Base-by-base conservation (phyloP, 2,113 vertebrate genomes). In the Gallinago media region DNA sequence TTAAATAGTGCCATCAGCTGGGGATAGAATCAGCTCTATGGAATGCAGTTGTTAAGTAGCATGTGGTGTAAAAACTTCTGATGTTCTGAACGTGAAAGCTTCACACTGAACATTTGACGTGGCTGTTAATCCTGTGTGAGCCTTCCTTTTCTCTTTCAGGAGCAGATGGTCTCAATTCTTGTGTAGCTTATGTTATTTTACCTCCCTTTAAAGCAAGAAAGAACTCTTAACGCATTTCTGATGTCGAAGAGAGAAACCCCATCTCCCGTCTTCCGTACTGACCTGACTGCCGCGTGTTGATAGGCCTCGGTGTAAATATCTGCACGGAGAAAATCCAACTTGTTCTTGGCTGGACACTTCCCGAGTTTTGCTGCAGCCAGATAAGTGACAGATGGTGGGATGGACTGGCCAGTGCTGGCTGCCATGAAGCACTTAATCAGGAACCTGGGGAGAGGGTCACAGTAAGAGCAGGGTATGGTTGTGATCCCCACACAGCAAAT, bases 381-480 rank as follows among this genome's bases (percentile, higher is more conserved):
- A 16, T 98, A 98, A 4, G 87, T 65, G 23, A 97, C 96, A 63
- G 98, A 98, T 63, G 81, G 86, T 22, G 98, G 98, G 32, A 98
- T 65, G 23, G 96, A 36, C 21, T 92, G 85, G 42, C 96, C 94
- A 8, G 50, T 3, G 12, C 88, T 93, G 86, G 78, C 85, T 83
- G 92, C 94, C 76, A 36, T 91, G 88, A 97, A 98, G 97, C 55
- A 98, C 92, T 98, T 98, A 32, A 98, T 71, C 91, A 98, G 97
- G 96, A 98, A 98, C 96, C 98, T 98, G 79, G 67, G 22, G 68
- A 75, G 55, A 93, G 49, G 19, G 55, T 19, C 67, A 40, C 36
- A 68, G 78, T 84, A 62, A 85, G 89, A 92, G 59, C 36, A 72
- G 67, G 49, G 15, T 11, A 58, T 12, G 34, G 34, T 50, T 32